Conservation (phyloP, 2,888 invertebrate genomes). For the Macrostomum cliftonense region DNA sequence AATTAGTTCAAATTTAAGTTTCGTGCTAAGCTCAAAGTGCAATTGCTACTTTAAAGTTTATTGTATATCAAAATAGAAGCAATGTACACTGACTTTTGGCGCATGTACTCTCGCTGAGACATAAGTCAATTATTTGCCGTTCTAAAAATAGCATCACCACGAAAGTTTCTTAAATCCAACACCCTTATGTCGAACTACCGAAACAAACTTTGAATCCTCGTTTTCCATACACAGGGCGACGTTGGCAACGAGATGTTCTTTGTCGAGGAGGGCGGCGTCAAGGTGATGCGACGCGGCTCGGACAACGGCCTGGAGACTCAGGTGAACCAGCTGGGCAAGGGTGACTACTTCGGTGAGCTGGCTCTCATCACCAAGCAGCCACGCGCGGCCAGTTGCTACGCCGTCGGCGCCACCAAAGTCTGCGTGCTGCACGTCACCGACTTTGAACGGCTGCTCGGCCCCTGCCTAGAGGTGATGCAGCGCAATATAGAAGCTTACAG, state of each 20-base stretch:
- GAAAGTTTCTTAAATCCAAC: no score
- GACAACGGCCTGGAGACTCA: conserved; percentile 1
- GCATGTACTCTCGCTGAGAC: no score
- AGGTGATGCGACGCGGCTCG: conserved; percentile 50
- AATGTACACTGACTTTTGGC: no score
- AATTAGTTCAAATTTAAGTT: no score
- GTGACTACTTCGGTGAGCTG: conserved; percentile 46
- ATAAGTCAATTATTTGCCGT: no score
- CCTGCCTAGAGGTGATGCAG: conserved; percentile 96
- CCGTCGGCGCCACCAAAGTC: conserved; percentile 45
- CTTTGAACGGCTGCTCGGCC: conserved; percentile 84
- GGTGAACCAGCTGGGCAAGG: conserved; percentile 4
- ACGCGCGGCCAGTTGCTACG: conserved; percentile 59
- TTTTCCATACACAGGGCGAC: no score
- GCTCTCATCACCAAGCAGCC: conserved; percentile 90
- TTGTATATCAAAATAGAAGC: no score
- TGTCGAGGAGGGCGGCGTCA: conserved; percentile 72
- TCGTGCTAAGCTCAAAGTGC: no score
- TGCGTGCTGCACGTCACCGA: conserved; percentile 81
- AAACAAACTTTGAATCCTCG: no score
- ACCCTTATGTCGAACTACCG: no score
- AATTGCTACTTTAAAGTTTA: no score
- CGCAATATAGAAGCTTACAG: conserved; percentile 90
- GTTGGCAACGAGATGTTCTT: conserved; percentile 93
- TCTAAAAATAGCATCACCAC: no score